These are phyloP conservation scores for Amblyjoppa proteus DNA, from an alignment of 2,888 invertebrate genomes.

Conservation along the genomic window DNA sequence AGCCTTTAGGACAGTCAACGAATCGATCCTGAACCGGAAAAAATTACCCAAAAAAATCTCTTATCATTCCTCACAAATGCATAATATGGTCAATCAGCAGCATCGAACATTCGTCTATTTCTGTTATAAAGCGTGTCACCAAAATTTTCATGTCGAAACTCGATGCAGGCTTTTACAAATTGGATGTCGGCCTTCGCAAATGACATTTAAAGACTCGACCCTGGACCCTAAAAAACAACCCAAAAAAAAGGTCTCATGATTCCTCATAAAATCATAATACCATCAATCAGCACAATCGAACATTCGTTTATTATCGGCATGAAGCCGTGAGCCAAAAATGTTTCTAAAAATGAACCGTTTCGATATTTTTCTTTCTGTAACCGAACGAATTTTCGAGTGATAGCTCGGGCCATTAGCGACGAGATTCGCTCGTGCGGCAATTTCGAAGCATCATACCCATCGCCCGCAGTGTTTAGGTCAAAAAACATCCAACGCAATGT, in stretches of 20 bases:
- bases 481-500: neutral
- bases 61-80: too few relatives aligned
- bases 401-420: neutral
- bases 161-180: too few relatives aligned
- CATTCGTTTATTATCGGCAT: neutral
- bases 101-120: neutral
- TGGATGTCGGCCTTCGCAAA: too few relatives aligned
- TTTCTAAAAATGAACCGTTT: neutral
- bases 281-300: too few relatives aligned
- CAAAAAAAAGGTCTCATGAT: too few relatives aligned
- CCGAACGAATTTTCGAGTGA: neutral
- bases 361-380: neutral
- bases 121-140: too few relatives aligned
- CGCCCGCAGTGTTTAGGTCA: neutral
- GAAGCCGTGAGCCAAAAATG: neutral
- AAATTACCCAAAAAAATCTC: neutral
- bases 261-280: too few relatives aligned
- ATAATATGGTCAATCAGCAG: too few relatives aligned
- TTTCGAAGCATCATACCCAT: neutral
- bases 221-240: too few relatives aligned
- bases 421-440: neutral
- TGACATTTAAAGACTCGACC: too few relatives aligned
- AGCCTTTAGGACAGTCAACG: neutral
- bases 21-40: too few relatives aligned
- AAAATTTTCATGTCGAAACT: too few relatives aligned